These are phyloP conservation scores for Trichonephila clavipes DNA, from an alignment of 1,140 invertebrate genomes.

Conservation along the genomic window DNA sequence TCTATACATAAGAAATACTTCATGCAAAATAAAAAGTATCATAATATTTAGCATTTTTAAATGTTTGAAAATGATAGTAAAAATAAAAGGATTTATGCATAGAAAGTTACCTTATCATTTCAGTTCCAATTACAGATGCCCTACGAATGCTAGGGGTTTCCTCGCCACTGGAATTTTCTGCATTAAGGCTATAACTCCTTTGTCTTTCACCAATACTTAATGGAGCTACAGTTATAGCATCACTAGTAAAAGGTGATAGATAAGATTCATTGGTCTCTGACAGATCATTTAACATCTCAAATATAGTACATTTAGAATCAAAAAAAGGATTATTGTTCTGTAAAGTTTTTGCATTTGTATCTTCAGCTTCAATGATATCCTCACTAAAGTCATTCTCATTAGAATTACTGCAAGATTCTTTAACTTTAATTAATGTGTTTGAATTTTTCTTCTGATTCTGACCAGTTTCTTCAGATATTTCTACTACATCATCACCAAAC, in stretches of 20 bases:
- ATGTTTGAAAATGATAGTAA: neutral
- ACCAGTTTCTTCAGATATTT: neutral
- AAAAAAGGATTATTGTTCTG: constrained; percentile 71
- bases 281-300: constrained; percentile 78
- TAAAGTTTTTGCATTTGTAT: constrained; percentile 22
- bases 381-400: constrained; percentile 48
- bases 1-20: no score
- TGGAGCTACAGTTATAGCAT: neutral
- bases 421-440: neutral
- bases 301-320: constrained; percentile 78
- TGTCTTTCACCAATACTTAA: constrained; percentile 38
- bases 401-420: neutral
- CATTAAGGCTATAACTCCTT: constrained; percentile 73
- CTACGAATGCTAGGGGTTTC: constrained; percentile 77
- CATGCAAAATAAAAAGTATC: no score
- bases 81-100: constrained; percentile 79
- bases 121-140: constrained; percentile 78
- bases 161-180: constrained; percentile 68
- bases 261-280: constrained; percentile 64
- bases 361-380: constrained; percentile 51
- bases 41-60: no score
- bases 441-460: neutral
- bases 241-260: neutral
- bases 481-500: constrained; percentile 77
- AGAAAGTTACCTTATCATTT: constrained; percentile 76